Evolutionary conservation across 2,888 invertebrate genomes (phyloP), one percentile per base, ranked within the genome.

Genomic region (Ctena decussata): DNA sequence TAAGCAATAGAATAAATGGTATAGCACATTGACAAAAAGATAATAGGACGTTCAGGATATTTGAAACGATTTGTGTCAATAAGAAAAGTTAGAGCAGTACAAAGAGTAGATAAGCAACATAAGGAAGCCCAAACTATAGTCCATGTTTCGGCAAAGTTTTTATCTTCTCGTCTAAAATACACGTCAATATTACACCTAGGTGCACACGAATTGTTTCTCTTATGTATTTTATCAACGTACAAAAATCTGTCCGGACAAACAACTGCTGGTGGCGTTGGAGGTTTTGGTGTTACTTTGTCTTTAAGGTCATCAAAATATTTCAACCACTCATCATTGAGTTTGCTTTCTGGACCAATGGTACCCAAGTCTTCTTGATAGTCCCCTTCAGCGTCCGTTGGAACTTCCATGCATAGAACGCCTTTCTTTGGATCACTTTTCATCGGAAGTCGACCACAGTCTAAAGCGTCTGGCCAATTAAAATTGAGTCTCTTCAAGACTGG

Each of bases 371-470:
- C 92, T 1, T 91, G 90, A 60, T 93, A 93, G 32, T 93, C 93
- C 6, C 30, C 65, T 5, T 46, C 12, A 49, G 90, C 93, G 44
- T 86, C 86, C 1, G 80, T 82, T 0, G 96, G 96, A 12, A 96
- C 97, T 87, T 97, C 97, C 97, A 98, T 98, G 96, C 98, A 98
- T 6, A 98, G 96, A 77, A 97, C 97, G 18, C 95, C 94, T 79
- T 97, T 97, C 27, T 94, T 94, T 0, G 93, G 92, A 79, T 94
- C 95, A 69, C 92, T 93, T 75, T 93, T 93, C 91, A 97, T 97
- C 0, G 98, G 98, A 94, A 98, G 97, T 30, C 97, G 97, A 0
- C 97, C 97, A 94, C 98, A 98, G 95, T 98, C 97, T 77, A 98
- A 96, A 91, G 98, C 97, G 46, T 96, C 96, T 5, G 98, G 97